Evolutionary conservation across 2,113 vertebrate species (phyloP), one percentile per base, ranked within the genome.

Genomic region (Lampris megalopsis): DNA sequence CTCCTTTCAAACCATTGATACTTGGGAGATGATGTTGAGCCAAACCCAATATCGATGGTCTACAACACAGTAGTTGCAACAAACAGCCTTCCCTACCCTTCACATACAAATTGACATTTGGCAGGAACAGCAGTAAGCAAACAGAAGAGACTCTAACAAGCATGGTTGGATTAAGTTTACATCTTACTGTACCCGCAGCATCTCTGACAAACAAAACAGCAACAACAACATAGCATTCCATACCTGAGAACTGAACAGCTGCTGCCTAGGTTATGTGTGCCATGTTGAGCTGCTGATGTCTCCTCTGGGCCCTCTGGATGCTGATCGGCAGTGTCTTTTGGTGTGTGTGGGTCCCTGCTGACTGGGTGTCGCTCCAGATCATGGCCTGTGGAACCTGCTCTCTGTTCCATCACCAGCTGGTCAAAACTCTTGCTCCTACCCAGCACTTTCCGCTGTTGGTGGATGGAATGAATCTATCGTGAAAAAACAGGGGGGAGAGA

Each of bases 401-500:
- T 95, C 71, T 94, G 88, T 80, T 96, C 94, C 0, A 86, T 93
- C 71, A 95, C 93, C 72, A 95, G 78, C 74, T 95, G 94, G 0
- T 95, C 95, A 5, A 94, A 93, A 54, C 88, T 93, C 89, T 95
- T 95, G 63, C 88, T 90, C 11, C 93, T 94, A 7, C 95, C 95
- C 58, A 81, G 84, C 54, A 95, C 91, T 84, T 95, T 94, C n/a
- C 95, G 91, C 47, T 95, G 95, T 89, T 95, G 96, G 71, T 95
- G 94, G 62, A 95, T 91, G 0, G 94, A 95, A 83, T 97, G 95
- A 81, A 94, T 95, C 96, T 96, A 88, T 91, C 89, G 82, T 90
- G 60, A 63, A 9, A 68, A 9, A 68, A 56, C 3, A 38, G 9
- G 38, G 38, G 50, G 8, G 2, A 43, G 2, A 53, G 11, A 41